Base-by-base conservation (phyloP, 2,797 vertebrate genomes). In the Austrolebias charrua region DNA sequence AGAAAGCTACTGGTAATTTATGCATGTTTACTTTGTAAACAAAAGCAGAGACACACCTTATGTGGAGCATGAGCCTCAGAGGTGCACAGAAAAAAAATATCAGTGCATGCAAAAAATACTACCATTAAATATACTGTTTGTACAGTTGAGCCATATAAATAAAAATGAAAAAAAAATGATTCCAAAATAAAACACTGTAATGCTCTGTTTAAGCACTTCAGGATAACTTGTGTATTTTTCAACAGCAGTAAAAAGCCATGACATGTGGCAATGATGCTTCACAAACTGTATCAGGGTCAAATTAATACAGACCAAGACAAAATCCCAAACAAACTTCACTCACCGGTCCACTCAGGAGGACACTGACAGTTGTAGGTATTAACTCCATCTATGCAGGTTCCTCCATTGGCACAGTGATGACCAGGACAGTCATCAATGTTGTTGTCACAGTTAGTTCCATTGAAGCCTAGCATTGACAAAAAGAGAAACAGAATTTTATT, bases 311-410 rank as follows among this genome's bases (percentile, higher is more conserved):
- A 15, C 7, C 49, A 7, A 38, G 2, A 57, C 13, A 58, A 6
- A 62, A 46, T 4, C 6, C 19, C 8, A 60, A 10, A 44, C 4
- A 40, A 42, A 31, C 20, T 59, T 31, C 2, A 61, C 89, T 0
- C 90, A 98, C 96, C 96, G 56, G 96, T 98, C 96, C 96, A 98
- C 70, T 98, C 95, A 0, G 96, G 96, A 0, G 95, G 94, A 67
- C 96, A 98, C 83, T 96, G 96, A 78, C 96, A 98, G 76, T 98
- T 98, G 90, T 98, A 98, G 0, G 96, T 97, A 70, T 98, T 98
- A 56, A 97, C 96, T 0, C 96, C 95, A 0, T 98, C 96, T 92
- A 98, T 97, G 0, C 96, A 98, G 2, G 94, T 91, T 0, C 95
- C 96, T 38, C 95, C 95, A 0, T 98, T 97, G 44, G 94, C 93